phyloP scores from a whole-genome alignment of 2,797 vertebrate species.

The Menidia menidia region DNA sequence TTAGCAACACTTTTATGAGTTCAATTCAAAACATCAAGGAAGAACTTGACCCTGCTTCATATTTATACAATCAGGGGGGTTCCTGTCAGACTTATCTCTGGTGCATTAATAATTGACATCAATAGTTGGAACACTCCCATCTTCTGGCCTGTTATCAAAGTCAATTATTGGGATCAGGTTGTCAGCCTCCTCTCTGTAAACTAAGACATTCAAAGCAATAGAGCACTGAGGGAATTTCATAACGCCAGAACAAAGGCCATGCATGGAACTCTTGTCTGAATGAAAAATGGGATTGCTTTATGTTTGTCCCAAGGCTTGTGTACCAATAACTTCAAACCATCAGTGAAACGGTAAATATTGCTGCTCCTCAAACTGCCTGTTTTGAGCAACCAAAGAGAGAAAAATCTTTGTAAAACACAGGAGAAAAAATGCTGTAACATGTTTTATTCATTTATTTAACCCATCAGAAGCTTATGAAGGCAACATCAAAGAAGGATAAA shows the following conservation, averaged over 20 bases:
- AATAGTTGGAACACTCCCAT: constrained; percentile 47
- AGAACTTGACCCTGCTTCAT: neutral
- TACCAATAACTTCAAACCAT: constrained; percentile 75
- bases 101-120: constrained; percentile 42
- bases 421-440: constrained; percentile 57
- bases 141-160: constrained; percentile 60
- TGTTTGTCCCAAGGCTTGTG: constrained; percentile 75
- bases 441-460: constrained; percentile 77
- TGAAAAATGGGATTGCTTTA: constrained; percentile 75
- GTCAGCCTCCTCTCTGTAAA: constrained; percentile 58
- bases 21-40: constrained; percentile 11
- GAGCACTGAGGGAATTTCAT: constrained; percentile 67
- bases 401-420: constrained; percentile 45
- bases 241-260: constrained; percentile 67
- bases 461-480: constrained; percentile 46
- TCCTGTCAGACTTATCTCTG: constrained; percentile 28
- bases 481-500: constrained; percentile 57
- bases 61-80: constrained; percentile 22
- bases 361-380: constrained; percentile 58
- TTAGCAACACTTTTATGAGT: neutral
- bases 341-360: constrained; percentile 66
- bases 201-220: constrained; percentile 60
- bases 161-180: constrained; percentile 61
- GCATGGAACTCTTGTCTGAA: constrained; percentile 65
- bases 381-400: constrained; percentile 55